phyloP scores from a whole-genome alignment of 2,113 vertebrate genomes.

The Rhynchopsitta pachyrhyncha region DNA sequence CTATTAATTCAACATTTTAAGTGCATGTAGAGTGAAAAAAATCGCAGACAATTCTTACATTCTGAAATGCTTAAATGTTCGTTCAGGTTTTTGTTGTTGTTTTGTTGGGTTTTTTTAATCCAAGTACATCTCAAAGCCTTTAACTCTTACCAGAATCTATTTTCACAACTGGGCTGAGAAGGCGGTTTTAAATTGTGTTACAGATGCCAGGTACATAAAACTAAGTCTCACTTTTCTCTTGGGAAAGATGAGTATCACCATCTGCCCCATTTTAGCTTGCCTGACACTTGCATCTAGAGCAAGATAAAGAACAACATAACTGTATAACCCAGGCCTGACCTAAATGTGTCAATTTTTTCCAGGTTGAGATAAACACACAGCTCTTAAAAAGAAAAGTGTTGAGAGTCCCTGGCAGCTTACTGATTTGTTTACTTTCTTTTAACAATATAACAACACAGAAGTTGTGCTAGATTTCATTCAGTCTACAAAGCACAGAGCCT shows the following conservation, averaged over 20 bases:
- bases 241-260: not conserved
- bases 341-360: constrained; percentile 27
- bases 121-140: not conserved
- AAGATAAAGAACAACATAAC: constrained; percentile 29
- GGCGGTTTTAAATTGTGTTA: not conserved
- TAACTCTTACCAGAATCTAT: not conserved
- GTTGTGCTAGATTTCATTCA: not conserved
- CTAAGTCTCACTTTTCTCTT: not conserved
- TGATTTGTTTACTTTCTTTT: constrained; percentile 45
- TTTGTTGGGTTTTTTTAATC: not conserved
- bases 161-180: not conserved
- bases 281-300: not conserved
- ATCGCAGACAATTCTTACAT: not conserved
- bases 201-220: not conserved
- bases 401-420: constrained; percentile 2
- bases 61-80: not conserved
- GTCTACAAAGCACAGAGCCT: not conserved
- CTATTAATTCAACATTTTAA: not conserved
- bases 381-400: not conserved
- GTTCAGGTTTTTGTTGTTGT: rapidly evolving
- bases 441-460: not conserved
- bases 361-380: constrained; percentile 4
- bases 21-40: not conserved
- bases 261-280: not conserved
- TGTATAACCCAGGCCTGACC: constrained; percentile 20